Base-by-base conservation (phyloP, 2,888 invertebrate species). In the Spisula solida region DNA sequence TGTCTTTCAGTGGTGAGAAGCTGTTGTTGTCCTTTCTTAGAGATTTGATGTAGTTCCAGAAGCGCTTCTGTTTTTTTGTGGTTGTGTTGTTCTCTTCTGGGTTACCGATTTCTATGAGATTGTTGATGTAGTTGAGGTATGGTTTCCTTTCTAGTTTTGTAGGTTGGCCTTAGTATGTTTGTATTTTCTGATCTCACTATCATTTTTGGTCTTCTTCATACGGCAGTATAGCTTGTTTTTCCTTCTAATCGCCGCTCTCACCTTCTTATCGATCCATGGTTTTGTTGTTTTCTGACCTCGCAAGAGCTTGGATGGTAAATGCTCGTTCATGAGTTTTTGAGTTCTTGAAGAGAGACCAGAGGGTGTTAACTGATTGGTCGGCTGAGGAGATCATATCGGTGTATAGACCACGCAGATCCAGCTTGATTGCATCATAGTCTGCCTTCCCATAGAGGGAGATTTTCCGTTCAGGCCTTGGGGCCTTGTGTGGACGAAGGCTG, bases 341-440 rank as follows among this genome's bases (percentile, higher is more conserved):
- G 48, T 51, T 41, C 47, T 80, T 80, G 29, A 85, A 85, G 16
- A 48, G 41, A 20, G 34, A 34, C 70, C 83, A 83, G 10, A 83
- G 20, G 16, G 66, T 25, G 20, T 34, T 41, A 16, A 47, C n/a
- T 16, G 20, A 25, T 4, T 18, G 34, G 5, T 55, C 41, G 79
- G 31, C n/a, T 34, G 56, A n/a, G 14, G 31, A 55, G 31, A 18
- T 48, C 78, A 85, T 78, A 2, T 80, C 80, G 14, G 41, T 25
- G 41, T 85, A 14, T 0, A 80, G 85, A 34, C 56, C 47, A 34
- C n/a, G 41, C n/a, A 85, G 66, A n/a, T 31, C 85, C 41, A 29
- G n/a, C 55, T 56, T 79, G 29, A 85, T 85, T 10, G 56, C 48
- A 12, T 31, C 41, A 6, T 91, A 85, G 86, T 90, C 70, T 48